Evolutionary conservation across 2,888 invertebrate species (phyloP).

Genomic region (Cephus rjabovi): DNA sequence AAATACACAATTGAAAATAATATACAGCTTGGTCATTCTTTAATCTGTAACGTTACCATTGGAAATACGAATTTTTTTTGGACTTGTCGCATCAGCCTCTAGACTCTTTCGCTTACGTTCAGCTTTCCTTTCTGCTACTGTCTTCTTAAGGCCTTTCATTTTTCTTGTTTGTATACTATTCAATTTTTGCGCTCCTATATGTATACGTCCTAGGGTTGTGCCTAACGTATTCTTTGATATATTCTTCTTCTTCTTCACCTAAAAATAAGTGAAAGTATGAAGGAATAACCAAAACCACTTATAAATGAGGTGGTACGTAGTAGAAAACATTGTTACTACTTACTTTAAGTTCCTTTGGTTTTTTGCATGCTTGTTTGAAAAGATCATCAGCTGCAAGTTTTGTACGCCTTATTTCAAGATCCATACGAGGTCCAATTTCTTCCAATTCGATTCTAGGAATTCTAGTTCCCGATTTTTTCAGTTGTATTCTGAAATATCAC

Average conservation of each 20-base stretch:
- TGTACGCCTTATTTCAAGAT: constrained; percentile 86
- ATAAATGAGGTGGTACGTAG: background rate
- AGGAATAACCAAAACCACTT: background rate
- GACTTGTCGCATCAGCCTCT: constrained; percentile 46
- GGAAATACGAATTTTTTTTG: constrained; percentile 31
- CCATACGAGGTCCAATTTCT: constrained; percentile 94
- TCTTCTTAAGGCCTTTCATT: constrained; percentile 88
- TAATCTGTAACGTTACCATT: background rate
- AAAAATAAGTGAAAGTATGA: constrained; percentile 29
- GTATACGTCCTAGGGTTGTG: constrained; percentile 89
- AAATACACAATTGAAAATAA: background rate
- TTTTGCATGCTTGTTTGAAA: constrained; percentile 83
- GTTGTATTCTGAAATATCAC: constrained; percentile 74
- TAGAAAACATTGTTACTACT: constrained; percentile 9
- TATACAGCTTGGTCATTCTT: background rate
- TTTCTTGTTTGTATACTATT: constrained; percentile 88
- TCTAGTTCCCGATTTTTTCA: constrained; percentile 92
- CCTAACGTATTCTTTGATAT: constrained; percentile 89
- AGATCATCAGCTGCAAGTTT: constrained; percentile 92
- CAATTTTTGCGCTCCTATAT: constrained; percentile 91
- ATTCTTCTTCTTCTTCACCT: constrained; percentile 91
- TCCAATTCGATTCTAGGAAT: constrained; percentile 92
- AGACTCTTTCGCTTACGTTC: constrained; percentile 70
- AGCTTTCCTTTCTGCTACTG: constrained; percentile 75
- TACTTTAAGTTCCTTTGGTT: constrained; percentile 82